Percentiles rank a stretch among this genome's conserved stretches.
Conservation (phyloP, 2,888 invertebrate genomes). For the Frankliniella intonsa region DNA sequence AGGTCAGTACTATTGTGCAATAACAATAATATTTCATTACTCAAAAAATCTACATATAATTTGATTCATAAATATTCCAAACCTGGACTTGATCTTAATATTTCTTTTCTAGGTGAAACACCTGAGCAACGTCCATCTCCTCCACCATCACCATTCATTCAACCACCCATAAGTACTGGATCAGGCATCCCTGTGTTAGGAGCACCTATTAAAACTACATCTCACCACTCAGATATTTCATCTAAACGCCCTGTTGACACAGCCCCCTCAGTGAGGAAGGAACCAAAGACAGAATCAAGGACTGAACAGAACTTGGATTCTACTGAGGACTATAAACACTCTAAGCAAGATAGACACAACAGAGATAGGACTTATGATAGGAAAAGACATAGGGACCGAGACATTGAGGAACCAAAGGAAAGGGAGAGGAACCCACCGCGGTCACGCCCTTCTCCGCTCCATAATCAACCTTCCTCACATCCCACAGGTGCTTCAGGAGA, state of each 20-base stretch:
- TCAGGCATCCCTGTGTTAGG: conserved; percentile 19
- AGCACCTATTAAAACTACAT: conserved; percentile 1
- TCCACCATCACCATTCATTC: conserved; percentile 14
- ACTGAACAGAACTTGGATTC: not conserved
- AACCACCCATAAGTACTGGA: conserved; percentile 24
- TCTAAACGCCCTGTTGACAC: not conserved
- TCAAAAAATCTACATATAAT: too few relatives aligned
- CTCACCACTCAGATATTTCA: not conserved
- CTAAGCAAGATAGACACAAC: conserved; percentile 34
- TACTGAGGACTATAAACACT: conserved; percentile 28
- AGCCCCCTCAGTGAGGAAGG: not conserved
- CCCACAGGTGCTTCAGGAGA: conserved; percentile 30
- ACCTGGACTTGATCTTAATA: not conserved
- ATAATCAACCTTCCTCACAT: conserved; percentile 29
- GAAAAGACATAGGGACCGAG: conserved; percentile 36
- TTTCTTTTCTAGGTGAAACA: not conserved
- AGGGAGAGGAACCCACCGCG: conserved; percentile 33
- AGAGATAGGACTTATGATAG: conserved; percentile 34
- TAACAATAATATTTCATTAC: too few relatives aligned
- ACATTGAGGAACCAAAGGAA: conserved; percentile 39
- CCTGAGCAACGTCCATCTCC: conserved; percentile 9
- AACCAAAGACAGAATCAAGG: not conserved
- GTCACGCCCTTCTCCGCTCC: conserved; percentile 28
- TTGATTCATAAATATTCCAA: too few relatives aligned
- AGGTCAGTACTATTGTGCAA: not conserved